Base-by-base conservation (phyloP, 2,113 vertebrate species). In the Rattus rattus region DNA sequence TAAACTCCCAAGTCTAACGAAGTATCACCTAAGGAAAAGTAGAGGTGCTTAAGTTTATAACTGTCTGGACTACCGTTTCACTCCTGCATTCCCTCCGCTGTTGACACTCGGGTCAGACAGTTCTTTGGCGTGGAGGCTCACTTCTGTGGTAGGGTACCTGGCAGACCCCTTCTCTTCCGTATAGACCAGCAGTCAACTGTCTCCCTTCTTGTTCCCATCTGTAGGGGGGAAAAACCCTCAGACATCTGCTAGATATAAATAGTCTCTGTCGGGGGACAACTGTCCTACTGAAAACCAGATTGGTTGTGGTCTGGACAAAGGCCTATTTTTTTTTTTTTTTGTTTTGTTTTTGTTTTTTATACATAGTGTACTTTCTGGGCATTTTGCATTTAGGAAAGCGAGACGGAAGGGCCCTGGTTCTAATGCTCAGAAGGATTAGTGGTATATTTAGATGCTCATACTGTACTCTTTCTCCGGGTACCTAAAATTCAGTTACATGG, bases 341-440 rank as follows among this genome's bases (percentile, higher is more conserved):
- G 43, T 43, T 43, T n/a, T n/a, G n/a, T n/a, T n/a, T n/a, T n/a
- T n/a, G n/a, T n/a, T 20, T 39, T 76, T 28, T 43, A 43, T 49
- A 70, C 24, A 7, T 7, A 47, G n/a, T 16, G 5, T 39, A n/a
- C 47, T 84, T 76, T 47, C 22, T 95, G 76, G n/a, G n/a, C 39
- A 85, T 59, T 96, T 96, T 95, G n/a, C 3, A 92, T 96, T 95
- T 94, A 52, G 92, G 28, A 96, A 95, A 61, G 67, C 33, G 20
- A 92, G n/a, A 81, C 77, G 47, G 28, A 72, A 95, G 75, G 17
- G 24, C 36, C 83, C 86, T 91, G 75, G 63, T 83, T 94, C 52
- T 88, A 59, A 88, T 61, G 49, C 47, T 93, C 4, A 75, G 36
- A 94, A 91, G 30, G 79, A 70, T 87, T 69, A 54, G 4, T 80